Evolutionary conservation across 2,888 invertebrate genomes (phyloP).

Genomic region (Drosophila villosipedis): DNA sequence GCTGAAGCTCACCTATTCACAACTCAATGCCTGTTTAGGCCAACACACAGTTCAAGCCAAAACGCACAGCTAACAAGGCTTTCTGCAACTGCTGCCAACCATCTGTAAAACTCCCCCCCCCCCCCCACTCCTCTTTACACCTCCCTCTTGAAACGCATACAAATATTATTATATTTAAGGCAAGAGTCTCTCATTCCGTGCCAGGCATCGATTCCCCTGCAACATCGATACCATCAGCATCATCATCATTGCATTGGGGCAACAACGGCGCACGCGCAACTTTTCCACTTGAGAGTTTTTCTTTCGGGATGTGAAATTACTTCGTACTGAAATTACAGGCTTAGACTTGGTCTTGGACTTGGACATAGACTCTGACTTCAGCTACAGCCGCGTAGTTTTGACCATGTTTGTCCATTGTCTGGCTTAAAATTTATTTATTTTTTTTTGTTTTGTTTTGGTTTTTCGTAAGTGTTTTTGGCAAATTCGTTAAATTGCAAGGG

Average conservation of each 20-base stretch:
- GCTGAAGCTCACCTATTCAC: constrained; percentile 53
- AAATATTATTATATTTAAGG: constrained; percentile 76
- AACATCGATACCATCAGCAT: constrained; percentile 61
- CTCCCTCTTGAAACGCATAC: constrained; percentile 64
- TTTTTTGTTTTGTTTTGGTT: constrained; percentile 18
- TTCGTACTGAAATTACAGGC: constrained; percentile 52
- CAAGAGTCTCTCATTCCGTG: constrained; percentile 67
- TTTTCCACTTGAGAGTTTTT: constrained; percentile 18
- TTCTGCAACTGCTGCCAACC: constrained; percentile 73
- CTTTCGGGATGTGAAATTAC: constrained; percentile 47
- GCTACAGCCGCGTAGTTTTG: constrained; percentile 45
- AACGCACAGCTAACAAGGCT: constrained; percentile 67
- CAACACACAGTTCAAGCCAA: constrained; percentile 23
- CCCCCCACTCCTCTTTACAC: not conserved
- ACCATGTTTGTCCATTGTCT: constrained; percentile 51
- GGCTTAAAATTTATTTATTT: constrained; percentile 4
- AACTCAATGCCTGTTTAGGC: constrained; percentile 75
- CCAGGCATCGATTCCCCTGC: constrained; percentile 66
- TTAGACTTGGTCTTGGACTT: constrained; percentile 5
- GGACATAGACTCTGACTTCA: not conserved
- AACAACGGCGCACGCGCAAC: constrained; percentile 80
- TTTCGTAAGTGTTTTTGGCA: constrained; percentile 63
- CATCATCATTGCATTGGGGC: constrained; percentile 15
- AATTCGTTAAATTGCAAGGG: constrained; percentile 73
- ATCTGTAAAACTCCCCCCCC: constrained; percentile 1